These are phyloP conservation scores for Meriones psammophilus DNA, from an alignment of 2,797 vertebrate genomes.

Conservation along the genomic window DNA sequence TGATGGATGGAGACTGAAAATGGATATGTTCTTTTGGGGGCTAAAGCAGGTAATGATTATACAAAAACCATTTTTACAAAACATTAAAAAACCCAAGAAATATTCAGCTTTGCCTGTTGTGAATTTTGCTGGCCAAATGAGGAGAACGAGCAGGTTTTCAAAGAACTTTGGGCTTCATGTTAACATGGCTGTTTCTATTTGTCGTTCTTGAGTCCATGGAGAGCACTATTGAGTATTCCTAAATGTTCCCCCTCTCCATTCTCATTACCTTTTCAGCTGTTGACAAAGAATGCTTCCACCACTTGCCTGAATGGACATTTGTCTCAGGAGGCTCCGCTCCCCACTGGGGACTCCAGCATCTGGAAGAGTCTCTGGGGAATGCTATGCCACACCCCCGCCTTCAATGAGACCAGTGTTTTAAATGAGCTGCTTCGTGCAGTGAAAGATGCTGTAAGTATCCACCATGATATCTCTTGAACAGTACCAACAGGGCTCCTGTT, in stretches of 20 bases:
- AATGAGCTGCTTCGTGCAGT: slow-evolving; percentile 47
- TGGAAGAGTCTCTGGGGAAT: slow-evolving; percentile 1
- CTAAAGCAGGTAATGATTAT: slow-evolving; percentile 81
- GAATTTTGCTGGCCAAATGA: not conserved
- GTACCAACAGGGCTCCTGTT: not conserved
- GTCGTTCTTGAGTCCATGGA: not conserved
- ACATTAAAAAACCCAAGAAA: not conserved
- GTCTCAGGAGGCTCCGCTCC: slow-evolving; percentile 17
- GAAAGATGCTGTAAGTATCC: slow-evolving; percentile 81
- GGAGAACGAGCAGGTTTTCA: not conserved
- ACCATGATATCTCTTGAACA: not conserved
- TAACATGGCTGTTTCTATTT: not conserved
- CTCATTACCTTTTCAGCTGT: slow-evolving; percentile 73
- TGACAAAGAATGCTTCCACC: slow-evolving; percentile 68
- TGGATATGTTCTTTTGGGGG: slow-evolving; percentile 73
- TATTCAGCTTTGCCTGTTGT: not conserved
- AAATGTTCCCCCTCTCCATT: not conserved
- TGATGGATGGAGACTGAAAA: slow-evolving; percentile 53
- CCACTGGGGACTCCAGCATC: not conserved
- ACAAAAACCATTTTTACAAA: not conserved
- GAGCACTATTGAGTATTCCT: not conserved
- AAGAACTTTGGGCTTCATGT: not conserved
- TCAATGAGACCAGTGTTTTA: slow-evolving; percentile 51
- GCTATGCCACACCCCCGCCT: slow-evolving; percentile 8
- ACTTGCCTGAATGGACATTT: not conserved